A percentile compares a stretch with the other conserved stretches of the same genome.
Evolutionary conservation across 2,888 invertebrate genomes (phyloP).

Genomic region (Acleris laterana): DNA sequence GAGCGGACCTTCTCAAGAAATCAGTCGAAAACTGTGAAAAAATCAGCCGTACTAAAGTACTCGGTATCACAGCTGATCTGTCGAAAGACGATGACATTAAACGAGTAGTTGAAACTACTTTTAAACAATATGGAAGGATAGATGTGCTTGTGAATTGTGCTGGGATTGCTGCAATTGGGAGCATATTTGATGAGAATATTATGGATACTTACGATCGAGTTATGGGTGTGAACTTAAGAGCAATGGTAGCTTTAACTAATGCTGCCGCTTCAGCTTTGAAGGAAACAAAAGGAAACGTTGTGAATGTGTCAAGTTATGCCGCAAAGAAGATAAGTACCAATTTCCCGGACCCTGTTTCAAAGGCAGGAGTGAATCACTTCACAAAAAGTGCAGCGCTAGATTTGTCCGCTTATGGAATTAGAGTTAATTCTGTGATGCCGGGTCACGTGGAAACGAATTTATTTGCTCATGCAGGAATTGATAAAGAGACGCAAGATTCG

Average conservation of each 20-base stretch:
- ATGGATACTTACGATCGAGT: slow-evolving; percentile 40
- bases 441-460: slow-evolving; percentile 83
- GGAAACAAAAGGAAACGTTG: slow-evolving; percentile 43
- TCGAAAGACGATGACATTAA: slow-evolving; percentile 39
- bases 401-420: slow-evolving; percentile 77
- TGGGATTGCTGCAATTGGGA: slow-evolving; percentile 35
- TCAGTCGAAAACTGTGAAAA: slow-evolving; percentile 34
- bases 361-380: slow-evolving; percentile 89
- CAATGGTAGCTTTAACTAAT: slow-evolving; percentile 38
- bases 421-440: slow-evolving; percentile 88
- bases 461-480: slow-evolving; percentile 5
- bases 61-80: slow-evolving; percentile 40
- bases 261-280: slow-evolving; percentile 39
- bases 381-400: slow-evolving; percentile 88
- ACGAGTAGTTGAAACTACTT: slow-evolving; percentile 40
- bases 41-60: slow-evolving; percentile 33
- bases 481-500: slow-evolving; percentile 3
- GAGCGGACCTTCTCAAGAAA: slow-evolving; percentile 39
- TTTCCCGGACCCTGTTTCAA: slow-evolving; percentile 86
- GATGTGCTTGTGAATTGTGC: slow-evolving; percentile 46
- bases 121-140: slow-evolving; percentile 40
- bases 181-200: slow-evolving; percentile 35
- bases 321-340: slow-evolving; percentile 5
- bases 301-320: slow-evolving; percentile 43
- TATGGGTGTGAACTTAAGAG: slow-evolving; percentile 41